A percentile compares a stretch with the other conserved stretches of the same genome.
Evolutionary conservation across 1,140 invertebrate species (phyloP).

Genomic region (Charaxes varanes): DNA sequence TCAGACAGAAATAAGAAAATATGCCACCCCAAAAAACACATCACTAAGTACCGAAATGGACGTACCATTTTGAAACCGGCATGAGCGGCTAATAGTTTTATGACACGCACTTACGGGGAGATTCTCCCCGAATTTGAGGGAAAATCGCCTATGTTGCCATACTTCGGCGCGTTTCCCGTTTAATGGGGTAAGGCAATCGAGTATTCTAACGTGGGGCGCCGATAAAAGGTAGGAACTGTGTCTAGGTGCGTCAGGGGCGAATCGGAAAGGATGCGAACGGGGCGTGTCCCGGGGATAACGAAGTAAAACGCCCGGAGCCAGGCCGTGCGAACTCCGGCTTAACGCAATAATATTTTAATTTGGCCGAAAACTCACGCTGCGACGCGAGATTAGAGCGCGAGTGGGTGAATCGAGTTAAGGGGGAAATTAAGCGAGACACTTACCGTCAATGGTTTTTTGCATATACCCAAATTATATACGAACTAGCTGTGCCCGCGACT

Average conservation of each 20-base stretch:
- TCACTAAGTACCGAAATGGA: too few species aligned
- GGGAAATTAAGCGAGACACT: too few species aligned
- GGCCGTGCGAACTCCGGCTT: constrained; percentile 63
- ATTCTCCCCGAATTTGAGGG: constrained; percentile 16
- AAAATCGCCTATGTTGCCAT: too few species aligned
- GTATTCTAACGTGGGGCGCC: constrained; percentile 52
- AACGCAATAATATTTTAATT: constrained; percentile 74
- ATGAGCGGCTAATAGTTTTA: constrained; percentile 72
- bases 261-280: constrained; percentile 29
- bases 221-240: constrained; percentile 38
- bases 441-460: too few species aligned
- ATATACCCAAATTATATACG: too few species aligned
- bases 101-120: constrained; percentile 63
- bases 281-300: constrained; percentile 61
- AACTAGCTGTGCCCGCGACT: too few species aligned
- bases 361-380: constrained; percentile 69
- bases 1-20: too few species aligned
- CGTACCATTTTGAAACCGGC: too few species aligned
- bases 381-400: constrained; percentile 57
- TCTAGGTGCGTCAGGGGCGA: constrained; percentile 26
- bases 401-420: constrained; percentile 56
- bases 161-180: too few species aligned
- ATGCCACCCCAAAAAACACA: too few species aligned
- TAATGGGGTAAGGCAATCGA: constrained; percentile 36
- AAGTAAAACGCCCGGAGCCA: constrained; percentile 62